Conservation (phyloP, 1,140 invertebrate genomes). For the Bombus superbus region DNA sequence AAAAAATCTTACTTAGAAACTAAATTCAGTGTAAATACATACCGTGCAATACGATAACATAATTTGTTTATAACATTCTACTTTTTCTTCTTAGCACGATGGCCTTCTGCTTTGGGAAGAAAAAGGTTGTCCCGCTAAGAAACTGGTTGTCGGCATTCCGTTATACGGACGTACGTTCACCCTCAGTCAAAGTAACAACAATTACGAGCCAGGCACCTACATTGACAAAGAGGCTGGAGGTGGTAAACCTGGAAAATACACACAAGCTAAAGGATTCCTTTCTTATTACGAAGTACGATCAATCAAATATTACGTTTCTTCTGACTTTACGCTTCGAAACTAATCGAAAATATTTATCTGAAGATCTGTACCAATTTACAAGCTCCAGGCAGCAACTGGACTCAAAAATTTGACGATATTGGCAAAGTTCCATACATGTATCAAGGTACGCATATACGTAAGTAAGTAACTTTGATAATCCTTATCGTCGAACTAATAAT, state of each 20-base stretch:
- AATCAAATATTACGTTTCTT: constrained; percentile 2
- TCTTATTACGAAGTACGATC: constrained; percentile 92
- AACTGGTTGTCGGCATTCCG: constrained; percentile 93
- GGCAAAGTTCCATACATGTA: constrained; percentile 93
- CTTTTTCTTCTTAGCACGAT: constrained; percentile 87
- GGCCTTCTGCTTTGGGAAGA: constrained; percentile 93
- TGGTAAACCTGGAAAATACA: constrained; percentile 92
- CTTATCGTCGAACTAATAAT: not conserved
- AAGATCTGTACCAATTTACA: constrained; percentile 91
- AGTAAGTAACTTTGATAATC: not conserved
- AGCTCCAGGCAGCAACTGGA: constrained; percentile 88
- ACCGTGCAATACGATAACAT: too few relatives aligned
- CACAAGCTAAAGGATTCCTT: constrained; percentile 92
- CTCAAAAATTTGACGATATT: constrained; percentile 90
- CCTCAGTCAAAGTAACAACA: constrained; percentile 90
- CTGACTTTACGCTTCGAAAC: not conserved
- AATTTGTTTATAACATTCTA: not conserved
- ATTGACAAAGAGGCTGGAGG: constrained; percentile 95
- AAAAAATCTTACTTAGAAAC: too few relatives aligned
- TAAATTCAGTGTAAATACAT: not conserved
- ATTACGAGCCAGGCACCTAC: constrained; percentile 91
- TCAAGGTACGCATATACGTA: constrained; percentile 84
- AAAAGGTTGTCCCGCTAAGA: constrained; percentile 92
- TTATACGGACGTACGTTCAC: constrained; percentile 94
- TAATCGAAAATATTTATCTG: constrained; percentile 55